Evolutionary conservation across 2,113 vertebrate species (phyloP).

Genomic region (Tachuris rubrigastra): DNA sequence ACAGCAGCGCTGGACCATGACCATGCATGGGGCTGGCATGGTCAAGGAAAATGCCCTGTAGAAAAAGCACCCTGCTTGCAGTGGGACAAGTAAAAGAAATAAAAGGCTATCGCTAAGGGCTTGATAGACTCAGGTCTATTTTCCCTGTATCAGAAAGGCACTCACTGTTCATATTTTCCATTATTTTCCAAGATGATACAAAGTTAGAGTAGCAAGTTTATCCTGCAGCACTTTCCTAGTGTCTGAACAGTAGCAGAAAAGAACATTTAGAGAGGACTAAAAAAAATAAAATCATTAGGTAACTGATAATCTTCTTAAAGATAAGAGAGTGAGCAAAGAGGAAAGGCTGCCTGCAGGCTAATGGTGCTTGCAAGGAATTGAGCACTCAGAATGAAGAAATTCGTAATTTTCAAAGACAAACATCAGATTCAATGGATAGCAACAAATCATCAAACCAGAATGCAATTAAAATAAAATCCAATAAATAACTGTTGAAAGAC

Average conservation of each 20-base stretch:
- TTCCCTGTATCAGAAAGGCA: neutral
- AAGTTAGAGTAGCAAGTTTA: neutral
- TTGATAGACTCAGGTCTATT: neutral
- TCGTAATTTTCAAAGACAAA: conserved; percentile 9
- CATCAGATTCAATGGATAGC: neutral
- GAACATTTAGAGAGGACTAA: neutral
- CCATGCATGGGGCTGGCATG: neutral
- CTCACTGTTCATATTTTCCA: neutral
- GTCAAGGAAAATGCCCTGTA: neutral
- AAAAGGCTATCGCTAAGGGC: neutral
- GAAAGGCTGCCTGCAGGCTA: neutral
- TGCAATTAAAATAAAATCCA: neutral
- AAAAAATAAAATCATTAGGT: neutral
- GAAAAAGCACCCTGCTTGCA: neutral
- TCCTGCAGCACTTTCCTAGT: neutral
- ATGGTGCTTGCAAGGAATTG: neutral
- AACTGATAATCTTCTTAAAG: neutral
- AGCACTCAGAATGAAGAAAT: neutral
- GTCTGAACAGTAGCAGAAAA: neutral
- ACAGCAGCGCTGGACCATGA: neutral
- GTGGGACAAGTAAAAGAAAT: neutral
- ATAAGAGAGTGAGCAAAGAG: neutral
- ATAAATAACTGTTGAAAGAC: neutral
- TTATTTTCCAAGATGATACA: neutral
- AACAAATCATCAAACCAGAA: neutral